Conservation (phyloP, 2,888 invertebrate genomes). For the Cheilosia soror region DNA sequence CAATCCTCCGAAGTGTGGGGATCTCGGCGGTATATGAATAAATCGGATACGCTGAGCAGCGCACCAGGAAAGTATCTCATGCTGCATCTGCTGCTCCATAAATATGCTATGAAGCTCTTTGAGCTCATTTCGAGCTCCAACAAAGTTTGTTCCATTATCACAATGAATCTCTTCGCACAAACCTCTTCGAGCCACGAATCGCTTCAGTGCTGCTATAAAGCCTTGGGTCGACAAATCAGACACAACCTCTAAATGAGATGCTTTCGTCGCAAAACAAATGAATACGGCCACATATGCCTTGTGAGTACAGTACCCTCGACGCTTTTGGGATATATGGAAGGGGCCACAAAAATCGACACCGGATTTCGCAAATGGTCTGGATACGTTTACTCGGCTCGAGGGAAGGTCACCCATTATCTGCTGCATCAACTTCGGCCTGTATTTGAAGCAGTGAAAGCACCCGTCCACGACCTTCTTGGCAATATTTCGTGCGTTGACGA, state of each 20-base stretch:
- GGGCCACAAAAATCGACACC: constrained; percentile 46
- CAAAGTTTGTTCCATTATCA: constrained; percentile 72
- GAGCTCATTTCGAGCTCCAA: constrained; percentile 58
- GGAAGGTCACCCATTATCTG: constrained; percentile 47
- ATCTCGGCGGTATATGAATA: constrained; percentile 60
- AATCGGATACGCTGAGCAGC: constrained; percentile 52
- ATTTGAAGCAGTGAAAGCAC: constrained; percentile 32
- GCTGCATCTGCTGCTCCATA: constrained; percentile 44
- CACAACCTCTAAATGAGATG: constrained; percentile 38
- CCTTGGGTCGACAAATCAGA: not conserved
- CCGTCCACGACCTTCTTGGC: constrained; percentile 6
- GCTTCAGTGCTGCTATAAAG: not conserved
- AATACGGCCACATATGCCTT: constrained; percentile 43
- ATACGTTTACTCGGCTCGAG: not conserved
- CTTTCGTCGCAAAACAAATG: constrained; percentile 39
- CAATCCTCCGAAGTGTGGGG: constrained; percentile 58
- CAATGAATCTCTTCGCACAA: constrained; percentile 53
- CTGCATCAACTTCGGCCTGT: constrained; percentile 19
- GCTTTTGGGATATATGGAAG: not conserved
- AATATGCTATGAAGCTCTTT: constrained; percentile 48
- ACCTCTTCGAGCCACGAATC: constrained; percentile 67
- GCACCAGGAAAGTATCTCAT: constrained; percentile 44
- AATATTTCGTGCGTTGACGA: not conserved
- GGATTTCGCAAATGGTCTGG: constrained; percentile 2
- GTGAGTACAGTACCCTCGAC: not conserved